Evolutionary conservation across 2,113 vertebrate genomes (phyloP).

Genomic region (Neotoma lepida): DNA sequence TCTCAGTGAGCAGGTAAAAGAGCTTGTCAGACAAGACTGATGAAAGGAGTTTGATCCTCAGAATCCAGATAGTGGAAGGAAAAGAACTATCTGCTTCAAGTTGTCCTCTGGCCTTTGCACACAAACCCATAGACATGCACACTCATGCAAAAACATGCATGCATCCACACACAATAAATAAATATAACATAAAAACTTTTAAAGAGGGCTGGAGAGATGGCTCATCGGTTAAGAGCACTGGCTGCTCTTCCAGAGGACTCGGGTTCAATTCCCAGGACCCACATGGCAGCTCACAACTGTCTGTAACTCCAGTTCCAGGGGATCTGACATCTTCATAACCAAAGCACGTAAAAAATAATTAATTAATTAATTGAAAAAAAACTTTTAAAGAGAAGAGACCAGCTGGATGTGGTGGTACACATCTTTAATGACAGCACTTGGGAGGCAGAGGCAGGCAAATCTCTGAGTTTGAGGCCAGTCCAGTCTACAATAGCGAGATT

Average conservation of each 20-base stretch:
- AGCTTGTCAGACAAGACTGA: background rate
- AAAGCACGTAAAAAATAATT: too few species aligned
- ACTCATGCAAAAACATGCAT: background rate
- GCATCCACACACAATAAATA: background rate
- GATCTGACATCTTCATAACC: too few species aligned
- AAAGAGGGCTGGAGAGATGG: too few species aligned
- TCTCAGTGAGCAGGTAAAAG: background rate
- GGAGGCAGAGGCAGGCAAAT: background rate
- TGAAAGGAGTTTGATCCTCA: background rate
- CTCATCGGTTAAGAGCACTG: too few species aligned
- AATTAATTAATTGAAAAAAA: too few species aligned
- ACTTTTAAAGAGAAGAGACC: background rate
- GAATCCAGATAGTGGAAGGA: background rate
- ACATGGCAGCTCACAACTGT: too few species aligned
- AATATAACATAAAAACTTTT: background rate
- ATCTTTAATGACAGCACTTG: background rate
- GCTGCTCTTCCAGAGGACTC: too few species aligned
- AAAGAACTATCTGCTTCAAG: background rate
- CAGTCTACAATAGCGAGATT: background rate
- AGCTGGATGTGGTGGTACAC: background rate
- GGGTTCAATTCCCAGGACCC: too few species aligned
- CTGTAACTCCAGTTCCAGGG: too few species aligned
- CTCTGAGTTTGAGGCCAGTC: background rate
- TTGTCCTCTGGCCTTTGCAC: background rate
- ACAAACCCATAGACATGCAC: background rate